Evolutionary conservation across 2,113 vertebrate genomes (phyloP).

Genomic region (Struthio camelus): DNA sequence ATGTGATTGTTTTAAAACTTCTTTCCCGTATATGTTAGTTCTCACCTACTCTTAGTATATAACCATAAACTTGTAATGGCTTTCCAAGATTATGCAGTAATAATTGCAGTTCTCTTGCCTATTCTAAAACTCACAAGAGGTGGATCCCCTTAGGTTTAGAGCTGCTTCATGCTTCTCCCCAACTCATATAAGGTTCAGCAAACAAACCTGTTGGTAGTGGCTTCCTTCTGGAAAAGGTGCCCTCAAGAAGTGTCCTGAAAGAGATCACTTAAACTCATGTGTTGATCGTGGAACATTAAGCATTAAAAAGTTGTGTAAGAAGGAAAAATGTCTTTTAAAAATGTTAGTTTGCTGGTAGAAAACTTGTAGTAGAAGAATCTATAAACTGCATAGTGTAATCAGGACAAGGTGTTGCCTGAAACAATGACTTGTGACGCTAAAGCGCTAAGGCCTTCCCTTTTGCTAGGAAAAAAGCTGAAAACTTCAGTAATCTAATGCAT

Average conservation of each 20-base stretch:
- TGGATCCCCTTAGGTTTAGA: neutral
- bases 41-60: neutral
- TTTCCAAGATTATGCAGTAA: neutral
- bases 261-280: neutral
- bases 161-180: neutral
- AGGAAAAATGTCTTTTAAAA: neutral
- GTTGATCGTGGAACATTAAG: neutral
- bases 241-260: slow-evolving; percentile 46
- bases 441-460: neutral
- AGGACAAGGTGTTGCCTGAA: neutral
- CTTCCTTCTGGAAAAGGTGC: slow-evolving; percentile 16
- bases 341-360: neutral
- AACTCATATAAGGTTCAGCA: neutral
- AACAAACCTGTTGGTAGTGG: slow-evolving; percentile 21
- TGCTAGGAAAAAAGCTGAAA: neutral
- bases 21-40: neutral
- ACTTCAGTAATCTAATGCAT: neutral
- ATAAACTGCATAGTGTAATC: neutral
- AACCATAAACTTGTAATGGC: neutral
- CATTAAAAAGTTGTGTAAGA: neutral
- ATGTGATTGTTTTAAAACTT: neutral
- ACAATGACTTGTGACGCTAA: neutral
- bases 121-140: neutral
- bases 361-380: neutral
- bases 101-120: neutral